Evolutionary conservation across 1,140 invertebrate species (phyloP).

Genomic region (Papilio dardanus): DNA sequence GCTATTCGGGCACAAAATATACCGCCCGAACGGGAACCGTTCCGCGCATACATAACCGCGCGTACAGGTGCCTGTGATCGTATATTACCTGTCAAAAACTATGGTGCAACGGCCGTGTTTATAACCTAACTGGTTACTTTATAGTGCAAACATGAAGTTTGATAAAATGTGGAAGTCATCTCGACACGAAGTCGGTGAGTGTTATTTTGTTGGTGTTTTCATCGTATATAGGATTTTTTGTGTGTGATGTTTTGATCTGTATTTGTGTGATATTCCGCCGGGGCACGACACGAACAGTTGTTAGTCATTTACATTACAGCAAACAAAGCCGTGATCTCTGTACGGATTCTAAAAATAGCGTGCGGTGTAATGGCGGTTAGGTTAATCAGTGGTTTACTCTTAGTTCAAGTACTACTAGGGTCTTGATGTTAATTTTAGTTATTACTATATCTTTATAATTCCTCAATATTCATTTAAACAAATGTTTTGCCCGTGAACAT

Average conservation of each 20-base stretch:
- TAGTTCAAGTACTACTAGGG: conserved; percentile 48
- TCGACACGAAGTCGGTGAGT: conserved; percentile 63
- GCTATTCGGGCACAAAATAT: conserved; percentile 56
- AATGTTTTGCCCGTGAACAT: conserved; percentile 22
- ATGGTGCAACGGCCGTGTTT: conserved; percentile 61
- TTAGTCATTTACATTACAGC: conserved; percentile 73
- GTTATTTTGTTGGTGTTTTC: conserved; percentile 43
- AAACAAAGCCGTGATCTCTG: conserved; percentile 79
- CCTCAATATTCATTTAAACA: conserved; percentile 4
- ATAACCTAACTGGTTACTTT: conserved; percentile 66
- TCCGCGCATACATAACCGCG: conserved; percentile 52
- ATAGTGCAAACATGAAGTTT: conserved; percentile 56
- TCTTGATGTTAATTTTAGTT: conserved; percentile 5
- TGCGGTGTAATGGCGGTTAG: conserved; percentile 71
- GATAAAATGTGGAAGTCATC: conserved; percentile 60
- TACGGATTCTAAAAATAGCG: conserved; percentile 77
- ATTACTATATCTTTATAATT: neutral
- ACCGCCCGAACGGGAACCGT: conserved; percentile 55
- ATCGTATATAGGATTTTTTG: conserved; percentile 29
- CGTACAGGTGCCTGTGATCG: conserved; percentile 61
- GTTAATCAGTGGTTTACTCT: conserved; percentile 77
- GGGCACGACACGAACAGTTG: conserved; percentile 50
- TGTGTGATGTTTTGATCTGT: conserved; percentile 58
- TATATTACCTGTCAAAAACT: conserved; percentile 73
- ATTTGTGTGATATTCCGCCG: conserved; percentile 42